phyloP scores from a whole-genome alignment of 1,140 invertebrate genomes.

The Solen grandis region DNA sequence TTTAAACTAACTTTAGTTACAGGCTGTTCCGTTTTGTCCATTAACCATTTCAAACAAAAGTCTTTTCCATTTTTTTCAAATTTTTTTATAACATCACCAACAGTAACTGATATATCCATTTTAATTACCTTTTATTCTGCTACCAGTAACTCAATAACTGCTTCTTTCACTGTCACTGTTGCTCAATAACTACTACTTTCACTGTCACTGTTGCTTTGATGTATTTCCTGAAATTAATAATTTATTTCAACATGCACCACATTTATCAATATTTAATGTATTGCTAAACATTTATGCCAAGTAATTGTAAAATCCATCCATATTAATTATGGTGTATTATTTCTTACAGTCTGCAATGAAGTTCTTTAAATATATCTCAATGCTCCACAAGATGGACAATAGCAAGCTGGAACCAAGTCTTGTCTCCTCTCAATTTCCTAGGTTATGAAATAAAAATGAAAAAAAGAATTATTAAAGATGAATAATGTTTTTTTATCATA shows the following conservation, averaged over 20 bases:
- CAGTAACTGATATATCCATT: constrained; percentile 21
- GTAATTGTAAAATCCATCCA: constrained; percentile 14
- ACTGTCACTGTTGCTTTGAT: constrained; percentile 26
- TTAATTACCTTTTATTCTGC: constrained; percentile 21
- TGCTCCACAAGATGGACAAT: constrained; percentile 24
- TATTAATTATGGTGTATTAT: constrained; percentile 26
- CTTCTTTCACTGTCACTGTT: no score
- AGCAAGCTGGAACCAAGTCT: constrained; percentile 11
- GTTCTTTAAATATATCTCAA: constrained; percentile 13
- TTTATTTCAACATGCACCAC: constrained; percentile 23
- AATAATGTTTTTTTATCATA: constrained; percentile 24
- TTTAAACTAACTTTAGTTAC: constrained; percentile 17
- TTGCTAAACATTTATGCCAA: constrained; percentile 10
- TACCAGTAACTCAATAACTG: constrained; percentile 13
- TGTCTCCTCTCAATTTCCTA: constrained; percentile 18
- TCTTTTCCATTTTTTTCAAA: constrained; percentile 14
- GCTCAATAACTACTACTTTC: no score
- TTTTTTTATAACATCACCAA: constrained; percentile 8
- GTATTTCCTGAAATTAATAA: constrained; percentile 14
- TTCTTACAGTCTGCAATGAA: constrained; percentile 20
- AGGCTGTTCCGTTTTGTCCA: no score
- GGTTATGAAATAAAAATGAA: constrained; percentile 17
- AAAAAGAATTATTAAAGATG: constrained; percentile 26
- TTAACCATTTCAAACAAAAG: no score
- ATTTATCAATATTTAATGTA: constrained; percentile 22